Evolutionary conservation across 1,140 invertebrate species (phyloP).

Genomic region (Cataglyphis hispanica): DNA sequence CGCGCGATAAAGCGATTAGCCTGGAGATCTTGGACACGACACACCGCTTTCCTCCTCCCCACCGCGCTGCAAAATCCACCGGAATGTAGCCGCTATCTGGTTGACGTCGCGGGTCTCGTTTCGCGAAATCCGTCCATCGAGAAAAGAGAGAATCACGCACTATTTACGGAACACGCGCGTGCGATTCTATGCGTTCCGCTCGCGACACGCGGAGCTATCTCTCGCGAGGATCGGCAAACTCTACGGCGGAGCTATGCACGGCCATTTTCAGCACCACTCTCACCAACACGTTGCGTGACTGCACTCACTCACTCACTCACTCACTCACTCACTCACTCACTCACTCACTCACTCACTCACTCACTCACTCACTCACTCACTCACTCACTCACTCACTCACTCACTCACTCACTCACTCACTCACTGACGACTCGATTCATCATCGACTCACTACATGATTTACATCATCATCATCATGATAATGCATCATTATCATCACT

Average conservation of each 20-base stretch:
- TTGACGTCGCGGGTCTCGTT: not conserved
- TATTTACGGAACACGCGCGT: not conserved
- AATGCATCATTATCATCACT: no score
- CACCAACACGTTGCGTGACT: not conserved
- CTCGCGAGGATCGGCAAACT: constrained; percentile 65
- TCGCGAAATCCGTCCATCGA: constrained; percentile 7
- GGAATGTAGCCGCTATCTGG: constrained; percentile 33
- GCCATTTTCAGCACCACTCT: constrained; percentile 81
- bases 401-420: no score
- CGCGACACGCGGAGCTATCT: constrained; percentile 57
- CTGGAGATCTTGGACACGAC: not conserved
- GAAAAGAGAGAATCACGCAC: not conserved
- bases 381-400: no score
- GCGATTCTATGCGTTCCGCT: not conserved
- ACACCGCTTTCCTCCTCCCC: not conserved
- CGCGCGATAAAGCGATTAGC: no score
- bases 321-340: no score
- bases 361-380: no score
- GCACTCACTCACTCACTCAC: constrained; percentile 73
- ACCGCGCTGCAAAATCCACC: not conserved
- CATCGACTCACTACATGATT: no score
- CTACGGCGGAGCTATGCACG: constrained; percentile 71
- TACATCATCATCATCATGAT: no score
- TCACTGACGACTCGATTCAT: no score
- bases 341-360: no score